Conservation (phyloP, 2,113 vertebrate species). For the Catharus minimus region DNA sequence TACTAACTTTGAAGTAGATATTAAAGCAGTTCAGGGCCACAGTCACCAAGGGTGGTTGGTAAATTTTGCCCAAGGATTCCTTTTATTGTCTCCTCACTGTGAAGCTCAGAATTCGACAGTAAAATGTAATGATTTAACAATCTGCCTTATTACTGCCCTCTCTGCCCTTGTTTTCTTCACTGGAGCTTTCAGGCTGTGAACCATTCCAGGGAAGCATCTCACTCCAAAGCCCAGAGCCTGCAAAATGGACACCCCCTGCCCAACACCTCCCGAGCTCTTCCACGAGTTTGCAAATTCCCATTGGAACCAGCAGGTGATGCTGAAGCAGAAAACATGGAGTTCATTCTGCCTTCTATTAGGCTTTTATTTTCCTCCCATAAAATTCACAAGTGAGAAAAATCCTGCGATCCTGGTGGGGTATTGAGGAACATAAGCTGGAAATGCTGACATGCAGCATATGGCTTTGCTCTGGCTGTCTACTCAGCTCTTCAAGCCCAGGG, state of each 20-base stretch:
- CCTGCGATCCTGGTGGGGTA: background rate
- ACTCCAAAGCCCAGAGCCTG: background rate
- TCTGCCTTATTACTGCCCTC: background rate
- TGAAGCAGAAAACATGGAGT: conserved; percentile 60
- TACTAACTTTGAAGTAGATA: background rate
- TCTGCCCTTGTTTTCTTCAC: background rate
- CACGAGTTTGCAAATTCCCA: conserved; percentile 39
- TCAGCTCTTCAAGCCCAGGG: background rate
- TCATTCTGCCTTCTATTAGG: background rate
- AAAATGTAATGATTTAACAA: background rate
- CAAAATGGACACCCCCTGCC: background rate
- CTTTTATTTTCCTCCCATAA: conserved; percentile 10
- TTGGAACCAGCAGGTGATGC: conserved; percentile 61
- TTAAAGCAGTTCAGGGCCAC: background rate
- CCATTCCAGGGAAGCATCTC: background rate
- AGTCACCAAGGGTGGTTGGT: background rate
- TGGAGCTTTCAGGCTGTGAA: background rate
- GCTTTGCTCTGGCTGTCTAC: conserved; percentile 3
- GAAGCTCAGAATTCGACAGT: background rate
- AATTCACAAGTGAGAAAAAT: background rate
- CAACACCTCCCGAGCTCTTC: background rate
- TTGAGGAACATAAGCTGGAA: background rate
- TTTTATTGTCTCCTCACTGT: background rate
- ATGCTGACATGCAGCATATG: background rate
- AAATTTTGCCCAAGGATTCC: background rate